Percentiles rank a stretch among this genome's conserved stretches.
These are phyloP conservation scores for Tiliacea aurago DNA, from an alignment of 2,888 invertebrate genomes.

Conservation along the genomic window DNA sequence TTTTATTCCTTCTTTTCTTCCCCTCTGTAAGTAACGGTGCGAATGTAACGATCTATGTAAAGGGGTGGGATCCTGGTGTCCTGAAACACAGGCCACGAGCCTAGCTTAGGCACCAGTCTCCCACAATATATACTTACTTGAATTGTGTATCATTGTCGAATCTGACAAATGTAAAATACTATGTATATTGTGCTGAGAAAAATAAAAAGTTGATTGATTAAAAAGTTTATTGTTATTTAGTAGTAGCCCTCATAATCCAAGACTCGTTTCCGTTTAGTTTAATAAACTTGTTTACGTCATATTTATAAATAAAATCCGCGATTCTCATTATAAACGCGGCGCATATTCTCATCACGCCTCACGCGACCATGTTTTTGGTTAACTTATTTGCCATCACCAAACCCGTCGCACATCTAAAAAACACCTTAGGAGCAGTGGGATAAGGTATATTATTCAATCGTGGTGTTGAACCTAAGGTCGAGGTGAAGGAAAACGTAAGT, in stretches of 20 bases:
- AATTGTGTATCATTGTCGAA: too few relatives aligned
- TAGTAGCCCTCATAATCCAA: neutral
- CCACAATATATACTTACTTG: too few relatives aligned
- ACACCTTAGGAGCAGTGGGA: conserved; percentile 55
- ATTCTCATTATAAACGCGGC: conserved; percentile 78
- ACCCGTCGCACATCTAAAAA: conserved; percentile 35
- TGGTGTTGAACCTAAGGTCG: conserved; percentile 42
- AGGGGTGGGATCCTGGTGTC: too few relatives aligned
- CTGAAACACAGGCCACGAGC: too few relatives aligned
- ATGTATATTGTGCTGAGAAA: too few relatives aligned
- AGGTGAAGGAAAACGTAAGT: conserved; percentile 68
- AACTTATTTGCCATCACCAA: conserved; percentile 18
- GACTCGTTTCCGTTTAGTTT: conserved; percentile 12
- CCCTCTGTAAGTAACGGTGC: neutral
- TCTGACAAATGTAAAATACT: too few relatives aligned
- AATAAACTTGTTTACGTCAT: conserved; percentile 53
- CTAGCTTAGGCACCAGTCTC: too few relatives aligned
- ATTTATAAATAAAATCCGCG: conserved; percentile 71
- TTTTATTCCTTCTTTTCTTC: neutral
- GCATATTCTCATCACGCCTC: conserved; percentile 83
- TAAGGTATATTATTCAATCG: conserved; percentile 59
- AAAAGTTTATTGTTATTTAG: too few relatives aligned
- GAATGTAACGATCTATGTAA: neutral
- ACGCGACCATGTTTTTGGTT: conserved; percentile 64
- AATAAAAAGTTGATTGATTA: too few relatives aligned